Conservation (phyloP, 1,140 invertebrate genomes). For the Listronotus oregonensis region DNA sequence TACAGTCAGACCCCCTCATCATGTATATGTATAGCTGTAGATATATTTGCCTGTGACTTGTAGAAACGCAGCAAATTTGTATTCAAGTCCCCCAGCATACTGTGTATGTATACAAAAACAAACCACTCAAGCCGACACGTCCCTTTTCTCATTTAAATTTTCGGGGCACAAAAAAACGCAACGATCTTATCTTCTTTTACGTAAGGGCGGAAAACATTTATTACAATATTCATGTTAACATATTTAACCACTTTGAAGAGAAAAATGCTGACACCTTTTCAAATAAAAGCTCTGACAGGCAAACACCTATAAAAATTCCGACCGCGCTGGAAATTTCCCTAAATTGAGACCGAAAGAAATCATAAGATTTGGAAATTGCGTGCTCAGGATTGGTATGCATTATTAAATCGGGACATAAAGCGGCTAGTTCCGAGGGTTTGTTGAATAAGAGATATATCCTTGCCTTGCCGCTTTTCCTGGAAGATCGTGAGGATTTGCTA, state of each 20-base stretch:
- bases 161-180: constrained; percentile 5
- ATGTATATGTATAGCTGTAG: no score
- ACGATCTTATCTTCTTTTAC: constrained; percentile 12
- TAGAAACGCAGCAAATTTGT: no score
- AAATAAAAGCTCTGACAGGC: constrained; percentile 29
- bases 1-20: no score
- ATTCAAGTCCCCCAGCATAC: no score
- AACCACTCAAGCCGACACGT: background rate
- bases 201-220: constrained; percentile 25
- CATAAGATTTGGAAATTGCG: constrained; percentile 38
- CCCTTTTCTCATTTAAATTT: background rate
- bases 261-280: constrained; percentile 33
- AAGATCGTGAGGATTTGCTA: constrained; percentile 11
- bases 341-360: constrained; percentile 36
- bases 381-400: constrained; percentile 37
- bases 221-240: constrained; percentile 40
- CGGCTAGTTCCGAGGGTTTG: constrained; percentile 33
- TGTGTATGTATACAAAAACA: background rate
- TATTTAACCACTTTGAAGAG: constrained; percentile 35
- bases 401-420: constrained; percentile 36
- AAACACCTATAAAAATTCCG: constrained; percentile 38
- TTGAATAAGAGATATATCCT: constrained; percentile 37
- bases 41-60: no score
- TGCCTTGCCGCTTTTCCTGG: constrained; percentile 12
- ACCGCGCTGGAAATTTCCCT: constrained; percentile 33